phyloP scores from a whole-genome alignment of 2,797 vertebrate species.

The Buceros bicornis region DNA sequence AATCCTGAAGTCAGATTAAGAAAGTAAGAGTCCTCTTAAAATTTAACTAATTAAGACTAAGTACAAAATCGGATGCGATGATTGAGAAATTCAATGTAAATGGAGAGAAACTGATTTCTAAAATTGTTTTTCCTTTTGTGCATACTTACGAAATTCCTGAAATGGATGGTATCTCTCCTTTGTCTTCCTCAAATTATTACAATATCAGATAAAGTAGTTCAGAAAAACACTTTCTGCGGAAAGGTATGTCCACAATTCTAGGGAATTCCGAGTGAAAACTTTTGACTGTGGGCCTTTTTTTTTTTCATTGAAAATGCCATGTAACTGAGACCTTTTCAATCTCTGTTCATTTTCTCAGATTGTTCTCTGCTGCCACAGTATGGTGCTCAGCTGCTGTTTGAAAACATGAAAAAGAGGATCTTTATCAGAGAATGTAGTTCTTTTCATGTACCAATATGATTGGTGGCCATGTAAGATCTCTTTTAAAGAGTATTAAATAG shows the following conservation, averaged over 20 bases:
- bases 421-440: constrained; percentile 26
- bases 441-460: constrained; percentile 31
- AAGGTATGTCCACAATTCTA: background rate
- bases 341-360: constrained; percentile 50
- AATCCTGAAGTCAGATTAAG: background rate
- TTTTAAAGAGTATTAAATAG: constrained; percentile 28
- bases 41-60: constrained; percentile 37
- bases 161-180: background rate
- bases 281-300: background rate
- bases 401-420: constrained; percentile 61
- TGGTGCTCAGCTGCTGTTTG: constrained; percentile 68
- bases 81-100: constrained; percentile 37
- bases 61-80: constrained; percentile 20
- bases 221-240: background rate
- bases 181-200: background rate
- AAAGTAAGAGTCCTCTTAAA: constrained; percentile 44
- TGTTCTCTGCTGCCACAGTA: constrained; percentile 75
- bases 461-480: constrained; percentile 12
- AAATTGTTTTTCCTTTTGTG: background rate
- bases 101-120: background rate
- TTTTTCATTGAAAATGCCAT: constrained; percentile 38
- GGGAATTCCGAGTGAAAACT: constrained; percentile 12
- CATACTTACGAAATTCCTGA: background rate
- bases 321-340: constrained; percentile 61
- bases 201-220: background rate